phyloP scores from a whole-genome alignment of 2,888 invertebrate species.

The Lasioglossum vierecki region DNA sequence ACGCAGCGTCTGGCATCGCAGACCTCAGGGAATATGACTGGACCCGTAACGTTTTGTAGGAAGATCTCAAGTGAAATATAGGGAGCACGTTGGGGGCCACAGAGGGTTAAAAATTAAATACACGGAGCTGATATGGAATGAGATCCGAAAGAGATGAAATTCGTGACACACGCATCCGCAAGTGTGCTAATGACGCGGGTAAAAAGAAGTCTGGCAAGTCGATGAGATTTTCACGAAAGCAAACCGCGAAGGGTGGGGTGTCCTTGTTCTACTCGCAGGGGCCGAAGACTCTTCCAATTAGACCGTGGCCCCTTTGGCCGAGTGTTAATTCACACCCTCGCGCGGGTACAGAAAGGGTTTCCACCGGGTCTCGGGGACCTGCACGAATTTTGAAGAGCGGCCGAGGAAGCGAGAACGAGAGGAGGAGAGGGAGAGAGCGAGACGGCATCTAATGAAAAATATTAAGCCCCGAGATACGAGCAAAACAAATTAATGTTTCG shows the following conservation, averaged over 20 bases:
- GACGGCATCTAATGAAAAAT: constrained; percentile 67
- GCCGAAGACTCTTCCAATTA: not conserved
- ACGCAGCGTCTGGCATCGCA: not conserved
- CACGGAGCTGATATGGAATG: not conserved
- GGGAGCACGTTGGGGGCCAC: no score
- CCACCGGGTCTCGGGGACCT: not conserved
- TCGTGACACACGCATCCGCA: not conserved
- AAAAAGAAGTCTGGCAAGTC: not conserved
- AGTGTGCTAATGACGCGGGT: not conserved
- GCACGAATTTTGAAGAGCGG: not conserved
- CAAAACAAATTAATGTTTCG: constrained; percentile 68
- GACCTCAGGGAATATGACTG: no score
- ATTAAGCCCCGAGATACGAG: constrained; percentile 66
- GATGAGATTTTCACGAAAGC: not conserved
- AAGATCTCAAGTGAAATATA: no score
- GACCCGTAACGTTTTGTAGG: no score
- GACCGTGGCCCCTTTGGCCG: not conserved
- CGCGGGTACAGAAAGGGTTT: not conserved
- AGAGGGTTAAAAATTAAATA: no score
- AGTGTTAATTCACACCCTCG: constrained; percentile 14
- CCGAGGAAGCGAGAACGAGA: not conserved
- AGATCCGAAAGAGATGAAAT: not conserved
- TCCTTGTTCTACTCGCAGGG: not conserved
- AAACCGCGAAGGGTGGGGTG: not conserved
- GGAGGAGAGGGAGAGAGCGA: not conserved